These are phyloP conservation scores for Vanessa tameamea DNA, from an alignment of 1,140 invertebrate genomes.

Conservation along the genomic window DNA sequence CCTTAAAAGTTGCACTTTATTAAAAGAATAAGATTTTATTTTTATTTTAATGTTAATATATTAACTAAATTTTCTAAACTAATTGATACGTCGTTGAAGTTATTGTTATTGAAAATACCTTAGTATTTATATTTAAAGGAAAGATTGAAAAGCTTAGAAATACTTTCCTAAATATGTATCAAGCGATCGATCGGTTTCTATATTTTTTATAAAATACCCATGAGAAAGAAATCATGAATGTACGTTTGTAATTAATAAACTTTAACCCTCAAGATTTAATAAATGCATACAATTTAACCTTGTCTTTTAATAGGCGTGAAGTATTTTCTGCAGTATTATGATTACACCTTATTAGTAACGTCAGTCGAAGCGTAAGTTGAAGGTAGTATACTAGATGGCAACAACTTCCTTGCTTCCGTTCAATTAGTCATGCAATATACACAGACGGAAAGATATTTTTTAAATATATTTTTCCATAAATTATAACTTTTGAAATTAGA, in stretches of 20 bases:
- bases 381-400: not conserved
- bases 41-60: too few species aligned
- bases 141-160: too few species aligned
- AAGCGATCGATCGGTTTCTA: too few species aligned
- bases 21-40: too few species aligned
- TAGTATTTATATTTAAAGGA: too few species aligned
- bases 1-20: too few species aligned
- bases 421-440: not conserved
- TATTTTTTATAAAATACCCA: too few species aligned
- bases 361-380: not conserved
- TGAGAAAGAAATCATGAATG: not conserved
- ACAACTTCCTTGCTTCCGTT: slow-evolving; percentile 2
- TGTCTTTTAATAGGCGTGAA: slow-evolving; percentile 3
- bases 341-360: slow-evolving; percentile 1
- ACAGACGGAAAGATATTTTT: not conserved
- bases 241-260: not conserved
- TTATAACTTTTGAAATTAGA: not conserved
- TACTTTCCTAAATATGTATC: too few species aligned
- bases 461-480: not conserved
- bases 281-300: not conserved
- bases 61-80: too few species aligned
- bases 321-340: not conserved
- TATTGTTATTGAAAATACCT: too few species aligned
- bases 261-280: not conserved
- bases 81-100: too few species aligned